Evolutionary conservation across 1,140 invertebrate genomes (phyloP).

Genomic region (Drosophila erecta): DNA sequence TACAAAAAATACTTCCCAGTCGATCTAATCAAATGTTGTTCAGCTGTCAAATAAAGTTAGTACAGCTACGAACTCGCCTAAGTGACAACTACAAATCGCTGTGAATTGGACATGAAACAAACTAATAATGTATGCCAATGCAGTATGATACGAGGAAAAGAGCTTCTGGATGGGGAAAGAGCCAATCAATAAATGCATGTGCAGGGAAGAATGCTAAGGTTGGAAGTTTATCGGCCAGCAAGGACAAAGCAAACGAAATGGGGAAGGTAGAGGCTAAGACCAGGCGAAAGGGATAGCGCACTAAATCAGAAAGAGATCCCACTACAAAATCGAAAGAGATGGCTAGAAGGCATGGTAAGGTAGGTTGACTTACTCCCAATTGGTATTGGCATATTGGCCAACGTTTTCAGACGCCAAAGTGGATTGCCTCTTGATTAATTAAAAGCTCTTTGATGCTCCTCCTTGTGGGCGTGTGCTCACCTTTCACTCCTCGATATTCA

Average conservation of each 20-base stretch:
- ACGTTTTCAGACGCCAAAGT: conserved; percentile 66
- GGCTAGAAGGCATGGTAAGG: background rate
- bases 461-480: conserved; percentile 17
- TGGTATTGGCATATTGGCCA: conserved; percentile 68
- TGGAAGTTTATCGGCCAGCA: background rate
- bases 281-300: background rate
- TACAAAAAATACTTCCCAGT: background rate
- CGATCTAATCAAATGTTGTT: conserved; percentile 3
- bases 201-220: background rate
- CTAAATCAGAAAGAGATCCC: background rate
- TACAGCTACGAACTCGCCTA: background rate
- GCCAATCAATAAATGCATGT: conserved; percentile 41
- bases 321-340: background rate
- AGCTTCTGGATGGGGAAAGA: background rate
- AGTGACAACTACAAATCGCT: conserved; percentile 24
- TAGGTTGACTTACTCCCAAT: conserved; percentile 46
- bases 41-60: conserved; percentile 7
- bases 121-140: conserved; percentile 1
- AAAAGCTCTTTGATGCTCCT: conserved; percentile 58
- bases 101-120: conserved; percentile 13
- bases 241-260: conserved; percentile 3
- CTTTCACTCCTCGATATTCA: conserved; percentile 2
- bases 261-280: conserved; percentile 3
- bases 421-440: conserved; percentile 78
- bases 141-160: background rate